These are phyloP conservation scores for Diprion similis DNA, from an alignment of 1,140 invertebrate genomes.

Conservation along the genomic window DNA sequence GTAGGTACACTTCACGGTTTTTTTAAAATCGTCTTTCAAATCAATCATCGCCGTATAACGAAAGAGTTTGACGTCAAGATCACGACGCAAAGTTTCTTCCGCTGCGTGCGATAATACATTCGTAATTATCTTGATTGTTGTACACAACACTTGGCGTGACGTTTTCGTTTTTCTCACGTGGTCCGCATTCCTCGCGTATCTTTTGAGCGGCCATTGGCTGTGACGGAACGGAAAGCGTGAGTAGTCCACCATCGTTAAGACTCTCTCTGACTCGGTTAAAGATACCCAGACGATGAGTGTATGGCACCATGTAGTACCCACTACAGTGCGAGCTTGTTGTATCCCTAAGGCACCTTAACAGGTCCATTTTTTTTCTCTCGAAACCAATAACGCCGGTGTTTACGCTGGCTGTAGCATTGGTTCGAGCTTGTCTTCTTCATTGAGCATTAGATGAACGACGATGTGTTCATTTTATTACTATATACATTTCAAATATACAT, in stretches of 20 bases:
- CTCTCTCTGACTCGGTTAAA: background rate
- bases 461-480: no score
- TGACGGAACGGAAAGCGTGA: no score
- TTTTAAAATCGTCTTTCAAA: background rate
- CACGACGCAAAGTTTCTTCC: no score
- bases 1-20: no score
- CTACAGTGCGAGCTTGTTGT: background rate
- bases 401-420: background rate
- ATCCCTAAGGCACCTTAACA: background rate
- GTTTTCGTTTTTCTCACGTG: background rate
- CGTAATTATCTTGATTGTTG: background rate
- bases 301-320: background rate
- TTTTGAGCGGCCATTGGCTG: background rate
- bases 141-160: background rate
- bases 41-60: background rate
- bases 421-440: no score
- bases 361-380: background rate
- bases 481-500: no score
- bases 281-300: slow-evolving; percentile 3
- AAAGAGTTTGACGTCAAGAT: background rate
- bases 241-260: no score
- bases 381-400: background rate
- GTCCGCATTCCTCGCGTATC: slow-evolving; percentile 1
- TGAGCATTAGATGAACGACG: no score
- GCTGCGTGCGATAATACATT: no score